Base-by-base conservation (phyloP, 2,888 invertebrate species). In the Taphrorychus bicolor region DNA sequence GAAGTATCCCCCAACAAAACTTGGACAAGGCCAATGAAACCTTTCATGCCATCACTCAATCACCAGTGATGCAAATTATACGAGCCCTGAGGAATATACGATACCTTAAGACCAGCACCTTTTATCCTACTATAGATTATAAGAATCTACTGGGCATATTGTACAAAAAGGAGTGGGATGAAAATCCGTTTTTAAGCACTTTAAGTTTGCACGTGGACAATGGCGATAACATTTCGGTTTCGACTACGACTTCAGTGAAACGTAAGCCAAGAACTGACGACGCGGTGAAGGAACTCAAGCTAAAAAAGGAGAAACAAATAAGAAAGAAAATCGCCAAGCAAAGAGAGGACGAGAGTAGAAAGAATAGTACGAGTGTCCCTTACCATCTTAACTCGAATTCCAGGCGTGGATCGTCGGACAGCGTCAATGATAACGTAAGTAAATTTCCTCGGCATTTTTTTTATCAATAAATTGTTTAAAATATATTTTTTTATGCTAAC, bases 31-130 rank as follows among this genome's bases (percentile, higher is more conserved):
- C 90, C n/a, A 91, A 91, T 77, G 86, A 87, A 73, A 85, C 86
- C 57, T 81, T 94, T 59, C 87, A 87, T 7, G 85, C 89, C 68
- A 89, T 93, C 40, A 81, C 88, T 1, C 90, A 92, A 76, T 87
- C 90, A 70, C 91, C 93, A 0, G 85, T 91, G 0, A 86, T 89
- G 84, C 88, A 91, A 78, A 79, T 91, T 2, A 83, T 93, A 24
- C 83, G 86, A 70, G 89, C 92, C 0, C 78, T 93, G 70, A 84
- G 90, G 70, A 91, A 91, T 80, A 81, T 94, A 5, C 85, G 87
- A 71, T 88, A 89, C 74, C 83, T 23, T 2, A 42, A 82, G 0
- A 72, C 59, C 14, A 71, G 70, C 2, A 73, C 67, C 24, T 78
- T 76, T 61, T 78, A 75, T 57, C 74, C 74, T 2, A 72, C 75